A percentile compares a stretch with the other conserved stretches of the same genome.
Conservation (phyloP, 2,888 invertebrate genomes). For the Dryobota labecula region DNA sequence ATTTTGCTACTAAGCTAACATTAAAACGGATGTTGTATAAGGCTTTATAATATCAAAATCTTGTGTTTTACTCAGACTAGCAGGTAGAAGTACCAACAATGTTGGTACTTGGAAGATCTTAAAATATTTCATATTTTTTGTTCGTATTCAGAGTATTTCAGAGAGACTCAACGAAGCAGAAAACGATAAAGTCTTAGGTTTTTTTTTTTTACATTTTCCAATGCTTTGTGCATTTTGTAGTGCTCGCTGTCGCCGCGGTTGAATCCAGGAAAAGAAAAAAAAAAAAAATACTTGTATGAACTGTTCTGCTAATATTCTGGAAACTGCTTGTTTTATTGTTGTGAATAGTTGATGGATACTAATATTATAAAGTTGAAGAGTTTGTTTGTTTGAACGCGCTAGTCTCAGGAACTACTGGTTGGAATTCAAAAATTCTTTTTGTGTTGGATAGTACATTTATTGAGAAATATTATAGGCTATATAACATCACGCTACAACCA, state of each 20-base stretch:
- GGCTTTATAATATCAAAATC: conserved; percentile 21
- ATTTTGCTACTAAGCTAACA: conserved; percentile 40
- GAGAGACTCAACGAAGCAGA: conserved; percentile 12
- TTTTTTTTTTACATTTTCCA: conserved; percentile 41
- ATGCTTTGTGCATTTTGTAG: conserved; percentile 30
- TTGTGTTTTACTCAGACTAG: conserved; percentile 13
- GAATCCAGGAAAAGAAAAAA: conserved; percentile 17
- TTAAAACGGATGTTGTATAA: conserved; percentile 45
- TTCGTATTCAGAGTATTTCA: neutral
- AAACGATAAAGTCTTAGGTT: conserved; percentile 15
- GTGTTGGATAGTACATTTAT: too few species aligned
- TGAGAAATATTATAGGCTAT: too few species aligned
- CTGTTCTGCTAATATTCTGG: conserved; percentile 13
- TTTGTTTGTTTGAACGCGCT: too few species aligned
- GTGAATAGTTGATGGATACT: neutral
- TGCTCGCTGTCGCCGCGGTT: conserved; percentile 1
- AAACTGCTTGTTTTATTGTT: conserved; percentile 6
- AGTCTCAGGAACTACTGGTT: too few species aligned
- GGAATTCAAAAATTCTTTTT: too few species aligned
- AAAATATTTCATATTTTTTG: conserved; percentile 18
- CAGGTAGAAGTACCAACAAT: conserved; percentile 15
- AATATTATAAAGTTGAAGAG: too few species aligned
- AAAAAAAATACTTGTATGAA: conserved; percentile 20
- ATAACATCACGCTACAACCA: too few species aligned
- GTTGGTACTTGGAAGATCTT: conserved; percentile 3